Conservation (phyloP, 2,888 invertebrate genomes). For the Flabesymbios commensalis region DNA sequence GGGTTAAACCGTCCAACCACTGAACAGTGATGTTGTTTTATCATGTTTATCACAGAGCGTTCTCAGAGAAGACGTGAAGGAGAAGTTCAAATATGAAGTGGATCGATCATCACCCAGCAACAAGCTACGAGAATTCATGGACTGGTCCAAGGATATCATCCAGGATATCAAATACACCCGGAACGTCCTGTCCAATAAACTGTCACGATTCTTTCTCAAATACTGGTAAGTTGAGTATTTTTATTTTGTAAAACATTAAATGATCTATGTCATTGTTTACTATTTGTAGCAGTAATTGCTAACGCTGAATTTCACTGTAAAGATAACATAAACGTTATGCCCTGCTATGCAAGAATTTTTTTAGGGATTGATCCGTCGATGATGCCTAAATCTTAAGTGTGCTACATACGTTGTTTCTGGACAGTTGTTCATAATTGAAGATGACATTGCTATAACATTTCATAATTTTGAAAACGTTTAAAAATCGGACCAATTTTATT, state of each 20-base stretch:
- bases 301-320: background rate
- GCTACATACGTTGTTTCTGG: no score
- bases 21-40: background rate
- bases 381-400: no score
- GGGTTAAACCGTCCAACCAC: no score
- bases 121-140: constrained; percentile 60
- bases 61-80: constrained; percentile 58
- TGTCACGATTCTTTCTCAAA: constrained; percentile 51
- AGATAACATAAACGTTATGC: background rate
- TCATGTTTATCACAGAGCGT: constrained; percentile 42
- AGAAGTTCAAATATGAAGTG: constrained; percentile 60
- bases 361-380: no score
- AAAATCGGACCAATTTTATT: no score
- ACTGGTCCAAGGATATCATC: constrained; percentile 59
- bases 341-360: no score
- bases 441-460: no score
- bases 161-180: constrained; percentile 58
- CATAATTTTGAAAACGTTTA: no score
- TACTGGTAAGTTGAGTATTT: constrained; percentile 53
- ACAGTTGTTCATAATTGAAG: no score
- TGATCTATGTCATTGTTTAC: background rate
- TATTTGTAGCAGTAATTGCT: no score
- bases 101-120: constrained; percentile 59
- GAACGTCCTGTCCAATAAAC: constrained; percentile 43
- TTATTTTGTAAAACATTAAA: background rate